These are phyloP conservation scores for Pygoscelis antarcticus DNA, from an alignment of 2,113 vertebrate genomes.

Conservation along the genomic window DNA sequence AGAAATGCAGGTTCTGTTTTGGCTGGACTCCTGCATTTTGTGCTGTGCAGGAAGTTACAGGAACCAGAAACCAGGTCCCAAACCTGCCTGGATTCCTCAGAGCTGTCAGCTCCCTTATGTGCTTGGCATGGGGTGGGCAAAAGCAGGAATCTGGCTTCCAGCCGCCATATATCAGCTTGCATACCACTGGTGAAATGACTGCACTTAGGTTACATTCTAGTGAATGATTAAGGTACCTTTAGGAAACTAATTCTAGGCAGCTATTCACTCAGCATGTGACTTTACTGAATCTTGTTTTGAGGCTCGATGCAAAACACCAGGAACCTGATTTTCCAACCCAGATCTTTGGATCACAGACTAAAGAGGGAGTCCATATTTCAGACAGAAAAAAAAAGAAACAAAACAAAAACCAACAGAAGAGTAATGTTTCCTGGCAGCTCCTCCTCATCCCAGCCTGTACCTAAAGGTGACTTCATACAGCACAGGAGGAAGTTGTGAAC, in stretches of 20 bases:
- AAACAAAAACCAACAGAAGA: accelerated
- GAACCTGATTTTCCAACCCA: background rate
- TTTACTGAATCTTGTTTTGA: background rate
- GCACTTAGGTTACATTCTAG: background rate
- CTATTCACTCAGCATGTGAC: background rate
- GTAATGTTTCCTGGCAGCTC: background rate
- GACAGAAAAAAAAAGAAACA: accelerated
- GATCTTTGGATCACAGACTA: background rate
- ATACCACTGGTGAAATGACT: background rate
- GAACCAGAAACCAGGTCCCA: background rate
- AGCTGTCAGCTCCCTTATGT: background rate
- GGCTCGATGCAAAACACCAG: background rate
- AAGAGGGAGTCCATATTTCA: background rate
- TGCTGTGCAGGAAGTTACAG: background rate
- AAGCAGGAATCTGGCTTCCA: background rate
- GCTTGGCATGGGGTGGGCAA: background rate
- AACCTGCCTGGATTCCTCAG: background rate
- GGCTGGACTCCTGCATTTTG: background rate
- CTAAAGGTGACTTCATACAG: background rate
- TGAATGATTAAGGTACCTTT: background rate
- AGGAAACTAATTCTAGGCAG: background rate
- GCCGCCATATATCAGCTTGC: background rate
- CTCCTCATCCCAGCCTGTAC: background rate
- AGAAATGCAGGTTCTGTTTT: background rate
- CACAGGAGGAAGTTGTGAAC: background rate